Base-by-base conservation (phyloP, 2,888 invertebrate genomes). In the Brassicogethes aeneus region DNA sequence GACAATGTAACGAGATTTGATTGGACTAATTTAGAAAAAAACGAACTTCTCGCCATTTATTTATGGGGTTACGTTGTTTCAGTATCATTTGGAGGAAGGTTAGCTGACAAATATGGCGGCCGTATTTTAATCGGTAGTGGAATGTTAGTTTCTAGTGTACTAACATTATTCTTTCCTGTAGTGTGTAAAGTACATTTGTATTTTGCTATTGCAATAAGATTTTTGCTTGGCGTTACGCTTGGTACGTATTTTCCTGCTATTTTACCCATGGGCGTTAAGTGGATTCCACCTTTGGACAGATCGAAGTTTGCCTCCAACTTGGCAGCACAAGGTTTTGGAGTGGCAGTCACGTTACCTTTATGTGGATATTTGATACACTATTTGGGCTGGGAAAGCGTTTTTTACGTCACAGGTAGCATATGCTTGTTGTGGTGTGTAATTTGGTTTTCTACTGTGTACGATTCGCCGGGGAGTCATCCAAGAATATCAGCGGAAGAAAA, bases 321-420 rank as follows among this genome's bases (percentile, higher is more conserved):
- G 36, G 15, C 16, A 2, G 38, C 42, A 2, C 17, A 39, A 10
- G 38, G 34, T 34, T 30, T 42, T 12, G 42, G 42, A n/a, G 38
- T 29, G 3, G 42, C 37, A 10, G 14, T 38, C 10, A 29, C 32
- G 2, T 17, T 42, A 13, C 40, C 39, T 8, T 15, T 42, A 13
- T 34, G 31, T 15, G 42, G 42, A 2, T 30, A 35, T 32, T 10
- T 32, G 32, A 13, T 13, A 32, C 32, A 7, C 5, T 36, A 40
- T 15, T 31, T 16, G 1, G 89, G 90, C 5, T 91, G 91, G 91
- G 82, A 85, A 52, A 85, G 85, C 0, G 85, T 88, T 15, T 91
- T 91, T 71, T 91, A 91, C 64, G 75, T 86, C 45, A 87, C 86
- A 42, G 84, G 82, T 54, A 73, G 73, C 32, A 73, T 85, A 48